Base-by-base conservation (phyloP, 1,140 invertebrate species). In the Drosophila kohkoa region DNA sequence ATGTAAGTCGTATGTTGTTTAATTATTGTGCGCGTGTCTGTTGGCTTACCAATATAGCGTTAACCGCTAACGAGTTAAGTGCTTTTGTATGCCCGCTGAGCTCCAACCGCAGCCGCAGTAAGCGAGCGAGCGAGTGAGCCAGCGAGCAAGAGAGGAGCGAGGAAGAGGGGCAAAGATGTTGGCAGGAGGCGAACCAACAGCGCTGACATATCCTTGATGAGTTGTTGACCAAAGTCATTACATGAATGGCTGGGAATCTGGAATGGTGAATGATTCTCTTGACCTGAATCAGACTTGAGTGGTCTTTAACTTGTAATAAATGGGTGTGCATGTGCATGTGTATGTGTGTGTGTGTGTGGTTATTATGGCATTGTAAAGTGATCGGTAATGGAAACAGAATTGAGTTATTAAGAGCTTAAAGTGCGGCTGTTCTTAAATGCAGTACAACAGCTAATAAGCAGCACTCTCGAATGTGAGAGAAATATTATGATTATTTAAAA, bases 1-100 rank as follows among this genome's bases (percentile, higher is more conserved):
- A 64, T 86, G 82, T 86, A 88, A 79, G 79, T 82, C 72, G 25
- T 55, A 62, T 81, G 73, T 77, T 87, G 82, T 87, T 87, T 87
- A 87, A 87, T 87, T 87, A 88, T 82, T 82, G 83, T 74, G 78
- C 83, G 60, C 77, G 74, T 68, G 57, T 68, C 76, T 75, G 63
- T 71, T 75, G 83, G 83, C 77, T 81, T 78, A 83, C 83, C 83
- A 89, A 88, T 83, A 87, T 72, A 79, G 72, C 83, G 80, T 83
- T 83, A 88, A 88, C 83, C 83, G 80, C 83, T 88, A 88, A 88
- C 85, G 85, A 88, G 83, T 88, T 88, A 88, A 88, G 83, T 88
- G 83, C 83, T 88, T 73, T 88, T 79, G 83, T 71, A 67, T 71
- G 70, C 73, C 74, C 65, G 65, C 66, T 69, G 72, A 87, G 63